These are phyloP conservation scores for Columba guinea DNA, from an alignment of 2,797 vertebrate species.

Conservation along the genomic window DNA sequence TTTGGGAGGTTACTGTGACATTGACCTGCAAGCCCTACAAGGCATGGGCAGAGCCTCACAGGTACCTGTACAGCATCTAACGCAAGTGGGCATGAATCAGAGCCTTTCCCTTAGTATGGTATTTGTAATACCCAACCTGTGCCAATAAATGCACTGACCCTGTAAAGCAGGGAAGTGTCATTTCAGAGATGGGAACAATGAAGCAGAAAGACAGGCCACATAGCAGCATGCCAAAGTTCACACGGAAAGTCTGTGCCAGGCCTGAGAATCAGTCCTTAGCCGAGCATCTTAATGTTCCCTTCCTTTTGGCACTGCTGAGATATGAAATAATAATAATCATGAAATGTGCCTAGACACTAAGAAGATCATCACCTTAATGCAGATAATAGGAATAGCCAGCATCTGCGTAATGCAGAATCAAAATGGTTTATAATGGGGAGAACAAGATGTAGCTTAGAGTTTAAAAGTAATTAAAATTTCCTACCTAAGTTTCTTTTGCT, in stretches of 20 bases:
- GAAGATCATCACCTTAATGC: slow-evolving; percentile 56
- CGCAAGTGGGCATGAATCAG: neutral
- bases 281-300: neutral
- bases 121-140: neutral
- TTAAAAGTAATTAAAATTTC: slow-evolving; percentile 71
- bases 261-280: neutral
- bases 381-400: slow-evolving; percentile 42
- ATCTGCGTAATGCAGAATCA: slow-evolving; percentile 23
- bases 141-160: slow-evolving; percentile 6
- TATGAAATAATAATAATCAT: slow-evolving; percentile 44
- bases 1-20: neutral
- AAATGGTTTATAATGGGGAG: slow-evolving; percentile 44
- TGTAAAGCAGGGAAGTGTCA: neutral
- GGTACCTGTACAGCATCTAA: neutral
- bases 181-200: slow-evolving; percentile 28
- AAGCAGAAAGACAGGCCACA: slow-evolving; percentile 1
- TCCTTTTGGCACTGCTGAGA: slow-evolving; percentile 41
- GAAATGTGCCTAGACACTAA: slow-evolving; percentile 19
- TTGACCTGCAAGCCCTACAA: neutral
- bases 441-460: slow-evolving; percentile 38
- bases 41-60: neutral
- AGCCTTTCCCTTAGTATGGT: neutral
- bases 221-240: slow-evolving; percentile 15
- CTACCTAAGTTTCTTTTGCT: slow-evolving; percentile 54
- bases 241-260: neutral